Percentiles rank a stretch among this genome's conserved stretches.
Conservation (phyloP, 1,140 invertebrate genomes). For the Yoshiicerus persimilis region DNA sequence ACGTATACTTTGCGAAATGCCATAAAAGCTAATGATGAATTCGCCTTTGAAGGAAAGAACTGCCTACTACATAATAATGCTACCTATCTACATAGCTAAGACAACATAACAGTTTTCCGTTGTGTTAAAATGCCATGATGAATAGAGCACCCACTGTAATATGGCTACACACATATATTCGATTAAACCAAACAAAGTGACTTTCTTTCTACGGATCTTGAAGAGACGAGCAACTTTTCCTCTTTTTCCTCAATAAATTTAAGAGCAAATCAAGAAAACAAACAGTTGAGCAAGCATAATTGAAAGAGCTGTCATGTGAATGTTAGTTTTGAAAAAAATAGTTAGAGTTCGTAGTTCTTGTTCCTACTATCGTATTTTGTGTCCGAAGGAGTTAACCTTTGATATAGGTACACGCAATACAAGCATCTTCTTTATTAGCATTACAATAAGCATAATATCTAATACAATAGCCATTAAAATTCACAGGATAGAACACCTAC, state of each 20-base stretch:
- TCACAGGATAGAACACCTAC: conserved; percentile 8
- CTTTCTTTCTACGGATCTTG: background rate
- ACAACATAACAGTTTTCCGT: background rate
- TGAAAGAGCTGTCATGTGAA: background rate
- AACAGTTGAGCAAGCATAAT: background rate
- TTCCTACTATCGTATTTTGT: background rate
- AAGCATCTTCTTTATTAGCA: background rate
- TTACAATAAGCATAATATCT: background rate
- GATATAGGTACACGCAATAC: too few species aligned
- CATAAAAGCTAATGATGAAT: conserved; percentile 4
- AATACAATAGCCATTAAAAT: background rate
- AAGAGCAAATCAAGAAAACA: conserved; percentile 13
- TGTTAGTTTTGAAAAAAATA: background rate
- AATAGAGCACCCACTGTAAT: background rate
- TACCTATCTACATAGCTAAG: background rate
- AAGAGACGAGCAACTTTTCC: background rate
- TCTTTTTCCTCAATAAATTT: conserved; percentile 21
- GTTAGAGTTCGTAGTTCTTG: background rate
- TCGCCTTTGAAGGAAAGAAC: background rate
- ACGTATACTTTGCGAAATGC: background rate
- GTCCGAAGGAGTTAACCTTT: background rate
- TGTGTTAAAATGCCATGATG: background rate
- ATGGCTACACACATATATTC: too few species aligned
- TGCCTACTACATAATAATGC: background rate
- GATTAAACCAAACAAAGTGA: background rate